These are phyloP conservation scores for Pomatostomus ruficeps DNA, from an alignment of 2,113 vertebrate genomes.

Conservation along the genomic window DNA sequence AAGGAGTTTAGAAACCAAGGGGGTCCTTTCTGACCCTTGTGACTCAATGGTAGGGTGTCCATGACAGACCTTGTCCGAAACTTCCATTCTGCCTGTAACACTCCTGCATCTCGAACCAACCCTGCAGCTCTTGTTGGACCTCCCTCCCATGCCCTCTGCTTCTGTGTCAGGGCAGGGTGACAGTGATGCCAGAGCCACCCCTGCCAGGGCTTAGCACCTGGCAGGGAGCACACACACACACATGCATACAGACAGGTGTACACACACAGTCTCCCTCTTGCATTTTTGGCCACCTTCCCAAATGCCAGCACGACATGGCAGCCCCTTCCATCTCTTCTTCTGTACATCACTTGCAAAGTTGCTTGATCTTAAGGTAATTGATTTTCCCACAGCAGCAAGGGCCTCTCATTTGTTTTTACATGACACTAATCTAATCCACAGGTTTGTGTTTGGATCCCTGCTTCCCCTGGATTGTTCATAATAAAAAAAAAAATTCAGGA, in stretches of 20 bases:
- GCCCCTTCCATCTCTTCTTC: not conserved
- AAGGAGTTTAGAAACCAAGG: not conserved
- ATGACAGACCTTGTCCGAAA: not conserved
- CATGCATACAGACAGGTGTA: not conserved
- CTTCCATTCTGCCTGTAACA: not conserved
- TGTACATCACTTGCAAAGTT: not conserved
- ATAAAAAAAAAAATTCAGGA: not conserved
- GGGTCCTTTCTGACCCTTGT: not conserved
- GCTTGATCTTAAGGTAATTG: not conserved
- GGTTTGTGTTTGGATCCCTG: not conserved
- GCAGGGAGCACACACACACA: not conserved
- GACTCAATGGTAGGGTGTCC: not conserved
- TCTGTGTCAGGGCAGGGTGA: not conserved
- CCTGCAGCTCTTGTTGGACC: accelerated
- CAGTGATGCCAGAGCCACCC: not conserved
- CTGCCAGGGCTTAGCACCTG: not conserved
- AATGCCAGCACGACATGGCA: not conserved
- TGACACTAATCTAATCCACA: not conserved
- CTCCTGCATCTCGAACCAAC: not conserved
- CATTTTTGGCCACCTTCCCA: not conserved
- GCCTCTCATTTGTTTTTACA: not conserved
- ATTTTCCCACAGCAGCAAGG: not conserved
- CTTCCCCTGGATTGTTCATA: not conserved
- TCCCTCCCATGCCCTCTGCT: not conserved
- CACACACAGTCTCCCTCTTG: not conserved